Evolutionary conservation across 1,140 invertebrate genomes (phyloP), one percentile per base, ranked within the genome.

Genomic region (Meloidogyne hapla): DNA sequence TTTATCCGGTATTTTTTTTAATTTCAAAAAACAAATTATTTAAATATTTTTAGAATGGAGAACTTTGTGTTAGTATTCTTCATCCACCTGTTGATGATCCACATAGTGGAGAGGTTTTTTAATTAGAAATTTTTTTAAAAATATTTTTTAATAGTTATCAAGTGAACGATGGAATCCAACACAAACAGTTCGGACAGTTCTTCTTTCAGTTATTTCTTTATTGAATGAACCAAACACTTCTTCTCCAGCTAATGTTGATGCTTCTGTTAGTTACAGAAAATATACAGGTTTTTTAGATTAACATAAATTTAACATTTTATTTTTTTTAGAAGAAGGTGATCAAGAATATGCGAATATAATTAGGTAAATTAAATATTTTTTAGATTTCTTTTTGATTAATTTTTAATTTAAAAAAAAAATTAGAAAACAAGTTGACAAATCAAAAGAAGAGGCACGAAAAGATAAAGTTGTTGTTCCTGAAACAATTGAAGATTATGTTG

Each of bases 121-220:
- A 9, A n/a, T 13, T 48, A 62, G 26, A 71, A 13, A 61, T 28
- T 21, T 2, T 61, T 62, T 21, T n/a, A 10, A 25, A 48, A n/a
- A 33, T 15, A 10, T 18, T 56, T 62, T 25, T 56, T 64, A n/a
- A n/a, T n/a, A 71, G 70, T 88, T 98, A 81, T 95, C 97, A 0
- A 98, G 95, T 89, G 97, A 99, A 90, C 92, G 96, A 88, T 99
- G 97, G 96, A 99, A 99, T 91, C 97, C 97, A 40, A 99, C 97
- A 73, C 97, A 99, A 90, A 98, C 94, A 88, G 96, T 99, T 77
- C 92, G 96, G 87, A 99, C 96, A 74, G 95, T 99, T 85, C 90
- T 99, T 73, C 90, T 99, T 40, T 98, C 95, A 81, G 96, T 99
- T 67, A 99, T 99, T 83, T 99, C 96, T 23, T 90, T 99, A 64